A percentile compares a stretch with the other conserved stretches of the same genome.
These are phyloP conservation scores for Achatina immaculata DNA, from an alignment of 1,140 invertebrate species.

Conservation along the genomic window DNA sequence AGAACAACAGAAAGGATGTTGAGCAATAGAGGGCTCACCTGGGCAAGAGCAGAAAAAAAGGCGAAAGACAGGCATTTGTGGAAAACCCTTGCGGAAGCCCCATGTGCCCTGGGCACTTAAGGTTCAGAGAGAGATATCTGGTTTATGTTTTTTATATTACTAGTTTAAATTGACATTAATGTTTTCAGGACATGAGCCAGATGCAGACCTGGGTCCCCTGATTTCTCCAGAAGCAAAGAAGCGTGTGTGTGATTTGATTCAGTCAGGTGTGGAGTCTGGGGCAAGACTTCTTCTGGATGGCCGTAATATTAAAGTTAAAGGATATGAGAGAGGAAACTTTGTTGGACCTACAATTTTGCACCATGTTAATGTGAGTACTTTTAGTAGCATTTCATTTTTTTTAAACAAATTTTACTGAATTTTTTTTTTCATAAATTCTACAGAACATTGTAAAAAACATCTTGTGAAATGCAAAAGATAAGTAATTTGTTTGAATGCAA, in stretches of 20 bases:
- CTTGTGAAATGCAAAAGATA: no score
- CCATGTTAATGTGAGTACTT: conserved; percentile 80
- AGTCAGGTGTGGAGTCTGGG: conserved; percentile 90
- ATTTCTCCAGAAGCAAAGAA: conserved; percentile 93
- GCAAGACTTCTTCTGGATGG: conserved; percentile 93
- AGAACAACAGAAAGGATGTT: no score
- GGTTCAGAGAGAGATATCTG: no score
- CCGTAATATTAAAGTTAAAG: conserved; percentile 83
- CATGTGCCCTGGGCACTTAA: no score
- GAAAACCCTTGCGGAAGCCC: no score
- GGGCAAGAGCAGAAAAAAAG: no score
- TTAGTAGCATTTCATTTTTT: background rate
- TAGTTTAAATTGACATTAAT: no score
- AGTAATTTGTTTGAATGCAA: no score
- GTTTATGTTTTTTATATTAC: no score
- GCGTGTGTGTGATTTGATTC: conserved; percentile 87
- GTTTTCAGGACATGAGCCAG: conserved; percentile 84
- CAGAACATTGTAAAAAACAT: no score
- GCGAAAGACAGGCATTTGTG: no score
- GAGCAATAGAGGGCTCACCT: no score
- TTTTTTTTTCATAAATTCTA: background rate
- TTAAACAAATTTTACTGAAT: conserved; percentile 13
- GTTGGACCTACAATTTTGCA: conserved; percentile 95
- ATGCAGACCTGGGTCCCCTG: conserved; percentile 96
- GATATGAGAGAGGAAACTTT: conserved; percentile 97